phyloP scores from a whole-genome alignment of 2,888 invertebrate genomes.

The Gortyna flavago region DNA sequence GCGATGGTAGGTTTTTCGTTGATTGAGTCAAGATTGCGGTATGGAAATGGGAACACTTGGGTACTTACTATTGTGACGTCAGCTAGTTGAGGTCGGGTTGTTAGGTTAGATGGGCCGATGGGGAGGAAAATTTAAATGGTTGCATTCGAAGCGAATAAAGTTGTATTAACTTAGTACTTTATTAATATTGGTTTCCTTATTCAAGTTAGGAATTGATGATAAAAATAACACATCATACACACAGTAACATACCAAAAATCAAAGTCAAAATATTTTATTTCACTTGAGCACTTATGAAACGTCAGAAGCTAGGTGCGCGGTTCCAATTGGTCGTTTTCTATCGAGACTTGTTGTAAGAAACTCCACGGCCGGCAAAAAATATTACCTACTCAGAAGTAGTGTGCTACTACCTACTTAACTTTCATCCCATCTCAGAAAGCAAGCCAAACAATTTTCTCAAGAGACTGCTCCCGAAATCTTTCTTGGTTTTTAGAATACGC shows the following conservation, averaged over 20 bases:
- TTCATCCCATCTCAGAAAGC: slow-evolving; percentile 1
- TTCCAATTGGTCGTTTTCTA: background rate
- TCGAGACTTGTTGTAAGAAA: background rate
- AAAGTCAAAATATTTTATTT: background rate
- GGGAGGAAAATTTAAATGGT: slow-evolving; percentile 44
- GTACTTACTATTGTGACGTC: slow-evolving; percentile 46
- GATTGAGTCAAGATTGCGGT: slow-evolving; percentile 66
- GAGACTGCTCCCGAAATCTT: slow-evolving; percentile 30
- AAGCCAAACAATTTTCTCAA: slow-evolving; percentile 39
- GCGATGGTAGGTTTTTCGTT: slow-evolving; percentile 60
- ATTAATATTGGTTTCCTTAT: background rate
- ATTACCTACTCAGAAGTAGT: background rate
- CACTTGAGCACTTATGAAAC: background rate
- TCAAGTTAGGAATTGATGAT: background rate
- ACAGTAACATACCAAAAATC: background rate
- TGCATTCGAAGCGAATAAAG: background rate
- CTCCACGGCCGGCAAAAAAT: background rate
- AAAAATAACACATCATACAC: background rate
- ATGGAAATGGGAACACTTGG: slow-evolving; percentile 58
- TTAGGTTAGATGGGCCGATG: slow-evolving; percentile 26
- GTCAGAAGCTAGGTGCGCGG: background rate
- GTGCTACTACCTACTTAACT: background rate
- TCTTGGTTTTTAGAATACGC: slow-evolving; percentile 39
- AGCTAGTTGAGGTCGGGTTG: slow-evolving; percentile 34
- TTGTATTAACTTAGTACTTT: too few relatives aligned